These are phyloP conservation scores for Rutpela maculata DNA, from an alignment of 2,888 invertebrate species.

Conservation along the genomic window DNA sequence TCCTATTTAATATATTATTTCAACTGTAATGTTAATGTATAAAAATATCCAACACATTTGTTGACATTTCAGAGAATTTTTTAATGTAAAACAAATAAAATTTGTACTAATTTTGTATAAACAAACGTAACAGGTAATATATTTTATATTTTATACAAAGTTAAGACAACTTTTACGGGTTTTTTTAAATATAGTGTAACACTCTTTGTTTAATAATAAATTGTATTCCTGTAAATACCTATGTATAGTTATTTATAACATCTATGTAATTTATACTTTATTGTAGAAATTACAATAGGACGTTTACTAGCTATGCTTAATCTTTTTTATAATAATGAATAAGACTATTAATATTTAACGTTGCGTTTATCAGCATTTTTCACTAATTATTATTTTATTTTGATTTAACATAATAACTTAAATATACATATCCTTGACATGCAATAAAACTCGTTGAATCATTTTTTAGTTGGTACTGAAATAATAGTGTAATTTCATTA, in stretches of 20 bases:
- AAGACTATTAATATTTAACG: slow-evolving; percentile 35
- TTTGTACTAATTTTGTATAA: slow-evolving; percentile 43
- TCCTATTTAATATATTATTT: slow-evolving; percentile 45
- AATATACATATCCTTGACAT: slow-evolving; percentile 67
- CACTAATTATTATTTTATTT: slow-evolving; percentile 14
- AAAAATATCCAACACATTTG: slow-evolving; percentile 53
- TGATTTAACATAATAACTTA: slow-evolving; percentile 53
- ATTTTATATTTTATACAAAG: slow-evolving; percentile 15
- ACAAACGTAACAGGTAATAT: neutral
- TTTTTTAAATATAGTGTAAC: slow-evolving; percentile 38
- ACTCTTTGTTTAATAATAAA: slow-evolving; percentile 52
- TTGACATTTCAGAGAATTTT: slow-evolving; percentile 50
- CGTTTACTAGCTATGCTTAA: slow-evolving; percentile 60
- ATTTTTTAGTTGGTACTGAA: slow-evolving; percentile 3
- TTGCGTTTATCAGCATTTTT: slow-evolving; percentile 30
- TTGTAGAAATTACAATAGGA: slow-evolving; percentile 62
- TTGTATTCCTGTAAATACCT: slow-evolving; percentile 73
- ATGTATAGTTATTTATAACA: slow-evolving; percentile 73
- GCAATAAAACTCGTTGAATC: slow-evolving; percentile 62
- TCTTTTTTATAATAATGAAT: slow-evolving; percentile 50
- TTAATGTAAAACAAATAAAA: slow-evolving; percentile 37
- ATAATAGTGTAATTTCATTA: slow-evolving; percentile 35
- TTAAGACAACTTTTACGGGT: slow-evolving; percentile 10
- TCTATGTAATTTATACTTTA: slow-evolving; percentile 64
- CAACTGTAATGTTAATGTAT: slow-evolving; percentile 43